Evolutionary conservation across 2,888 invertebrate species (phyloP).

Genomic region (Cerastis rubricosa): DNA sequence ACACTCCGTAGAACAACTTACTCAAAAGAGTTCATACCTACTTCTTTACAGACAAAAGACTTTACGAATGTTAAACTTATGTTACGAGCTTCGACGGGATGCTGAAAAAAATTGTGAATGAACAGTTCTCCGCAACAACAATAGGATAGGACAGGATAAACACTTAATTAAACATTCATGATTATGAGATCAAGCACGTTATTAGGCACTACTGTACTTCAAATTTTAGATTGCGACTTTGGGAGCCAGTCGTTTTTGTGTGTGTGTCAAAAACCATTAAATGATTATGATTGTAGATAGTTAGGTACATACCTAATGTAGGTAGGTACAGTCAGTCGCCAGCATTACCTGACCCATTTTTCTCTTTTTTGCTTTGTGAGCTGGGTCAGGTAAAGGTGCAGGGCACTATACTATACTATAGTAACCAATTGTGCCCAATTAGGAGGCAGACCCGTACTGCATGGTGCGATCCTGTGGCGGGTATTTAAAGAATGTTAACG

Average conservation of each 20-base stretch:
- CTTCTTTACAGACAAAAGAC: constrained; percentile 3
- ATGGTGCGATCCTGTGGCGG: no score
- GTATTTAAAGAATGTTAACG: neutral
- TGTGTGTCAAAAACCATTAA: neutral
- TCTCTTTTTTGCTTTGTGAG: no score
- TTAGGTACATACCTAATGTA: no score
- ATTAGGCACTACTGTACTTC: neutral
- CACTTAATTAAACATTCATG: neutral
- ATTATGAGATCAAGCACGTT: neutral
- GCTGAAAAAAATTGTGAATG: neutral
- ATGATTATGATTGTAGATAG: no score
- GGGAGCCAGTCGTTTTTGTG: neutral
- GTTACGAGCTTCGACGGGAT: neutral
- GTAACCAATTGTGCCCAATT: neutral
- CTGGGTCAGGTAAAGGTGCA: no score
- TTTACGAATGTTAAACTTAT: neutral
- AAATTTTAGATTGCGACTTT: neutral
- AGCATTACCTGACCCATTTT: no score
- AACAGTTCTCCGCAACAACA: neutral
- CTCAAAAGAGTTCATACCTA: neutral
- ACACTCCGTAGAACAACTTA: neutral
- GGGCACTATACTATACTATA: no score
- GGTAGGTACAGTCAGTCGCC: no score
- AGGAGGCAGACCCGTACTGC: no score
- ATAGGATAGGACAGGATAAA: neutral